Conservation (phyloP, 2,888 invertebrate species). For the Nemoura dubitans region DNA sequence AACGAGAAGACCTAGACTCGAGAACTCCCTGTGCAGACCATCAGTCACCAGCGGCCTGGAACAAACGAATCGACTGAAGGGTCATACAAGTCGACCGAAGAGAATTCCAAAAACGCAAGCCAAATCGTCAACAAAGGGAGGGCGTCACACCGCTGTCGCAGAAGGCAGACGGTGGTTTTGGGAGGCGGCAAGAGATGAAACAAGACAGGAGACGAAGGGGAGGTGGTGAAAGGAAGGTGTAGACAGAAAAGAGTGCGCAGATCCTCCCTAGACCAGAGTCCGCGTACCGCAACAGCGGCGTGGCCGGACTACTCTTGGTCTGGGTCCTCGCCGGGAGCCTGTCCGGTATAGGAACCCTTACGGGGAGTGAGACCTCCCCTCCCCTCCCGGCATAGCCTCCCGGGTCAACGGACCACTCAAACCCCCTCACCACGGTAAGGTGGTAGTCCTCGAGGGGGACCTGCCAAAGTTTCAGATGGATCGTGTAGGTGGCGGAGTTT, state of each 20-base stretch:
- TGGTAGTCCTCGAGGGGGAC: background rate
- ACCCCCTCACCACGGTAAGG: conserved; percentile 7
- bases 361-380: background rate
- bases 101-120: background rate
- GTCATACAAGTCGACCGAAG: background rate
- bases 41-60: background rate
- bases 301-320: background rate
- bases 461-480: no score
- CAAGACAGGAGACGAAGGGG: no score
- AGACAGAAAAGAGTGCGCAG: no score
- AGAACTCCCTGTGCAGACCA: background rate
- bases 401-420: background rate
- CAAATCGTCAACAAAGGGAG: no score
- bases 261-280: no score
- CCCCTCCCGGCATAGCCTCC: background rate
- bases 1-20: background rate
- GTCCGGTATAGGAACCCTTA: background rate
- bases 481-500: no score
- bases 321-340: background rate
- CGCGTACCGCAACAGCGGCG: no score
- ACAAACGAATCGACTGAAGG: background rate
- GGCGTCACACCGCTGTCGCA: no score
- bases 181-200: no score
- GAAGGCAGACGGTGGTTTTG: no score
- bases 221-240: no score